Evolutionary conservation across 1,140 invertebrate genomes (phyloP), one percentile per base, ranked within the genome.

Genomic region (Heliothis subflexa): DNA sequence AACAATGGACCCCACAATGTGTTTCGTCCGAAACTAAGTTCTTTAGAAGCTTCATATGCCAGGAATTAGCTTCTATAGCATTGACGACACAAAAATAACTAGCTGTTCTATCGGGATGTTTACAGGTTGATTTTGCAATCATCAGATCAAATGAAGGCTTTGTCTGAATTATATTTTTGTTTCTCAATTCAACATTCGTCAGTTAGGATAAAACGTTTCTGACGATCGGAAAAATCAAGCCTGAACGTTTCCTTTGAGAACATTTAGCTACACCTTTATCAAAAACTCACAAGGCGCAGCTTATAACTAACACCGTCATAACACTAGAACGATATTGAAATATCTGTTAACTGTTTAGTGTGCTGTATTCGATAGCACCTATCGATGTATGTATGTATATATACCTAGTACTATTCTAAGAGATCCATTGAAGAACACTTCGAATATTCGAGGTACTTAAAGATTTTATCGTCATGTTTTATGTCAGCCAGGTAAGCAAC

Each of bases 321-420:
- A 75, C 59, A 75, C 47, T 75, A 64, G 73, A 16, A 45, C 57
- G 40, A 49, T 50, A 61, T 7, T 75, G 25, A 64, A 64, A 61
- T 76, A 61, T 76, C 59, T 75, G 59, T 64, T 64, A 33, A 25
- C n/a, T 77, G 75, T 62, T 40, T 78, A 80, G 66, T 71, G 70
- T 72, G 66, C 70, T 79, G 76, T 55, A 59, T 61, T 50, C 66
- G 49, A 72, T 68, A 74, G 76, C 71, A 81, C 76, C 62, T 50
- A 61, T 71, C 50, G 25, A 49, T 75, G 59, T 77, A 78, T 68
- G 33, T 70, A 78, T 71, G 18, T 78, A 78, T 68, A 33, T 78
- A 71, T 71, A 55, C 66, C 52, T 55, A 66, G 18, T 55, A 50
- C 54, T 45, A 73, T 33, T 55, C 47, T 12, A 62, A 71, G 28